A percentile compares a stretch with the other conserved stretches of the same genome.
Evolutionary conservation across 2,797 vertebrate species (phyloP).

Genomic region (Moxostoma hubbsi): DNA sequence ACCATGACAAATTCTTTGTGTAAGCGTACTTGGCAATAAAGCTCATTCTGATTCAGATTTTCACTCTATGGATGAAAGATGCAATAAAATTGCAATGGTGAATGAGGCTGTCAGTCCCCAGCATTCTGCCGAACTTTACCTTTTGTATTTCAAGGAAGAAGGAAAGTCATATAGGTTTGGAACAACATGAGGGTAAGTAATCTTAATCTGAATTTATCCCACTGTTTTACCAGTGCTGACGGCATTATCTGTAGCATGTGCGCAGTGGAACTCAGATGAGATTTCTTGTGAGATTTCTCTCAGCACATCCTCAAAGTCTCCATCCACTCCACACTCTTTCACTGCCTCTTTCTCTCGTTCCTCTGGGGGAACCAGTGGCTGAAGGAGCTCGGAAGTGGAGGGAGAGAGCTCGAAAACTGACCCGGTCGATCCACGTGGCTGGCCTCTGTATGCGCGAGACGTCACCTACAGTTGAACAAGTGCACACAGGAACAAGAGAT

Average conservation of each 20-base stretch:
- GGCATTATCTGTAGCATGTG: constrained; percentile 75
- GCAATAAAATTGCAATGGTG: no score
- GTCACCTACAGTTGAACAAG: constrained; percentile 60
- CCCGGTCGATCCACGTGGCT: constrained; percentile 74
- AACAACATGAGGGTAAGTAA: not conserved
- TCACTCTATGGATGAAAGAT: no score
- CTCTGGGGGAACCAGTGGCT: constrained; percentile 62
- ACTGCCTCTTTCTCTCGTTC: constrained; percentile 32
- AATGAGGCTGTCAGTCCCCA: no score
- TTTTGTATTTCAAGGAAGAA: not conserved
- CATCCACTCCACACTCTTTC: constrained; percentile 66
- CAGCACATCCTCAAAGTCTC: constrained; percentile 73
- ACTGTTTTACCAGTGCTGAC: constrained; percentile 65
- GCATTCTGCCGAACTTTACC: no score
- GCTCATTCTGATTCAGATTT: no score
- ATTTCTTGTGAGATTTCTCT: constrained; percentile 81
- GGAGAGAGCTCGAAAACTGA: constrained; percentile 84
- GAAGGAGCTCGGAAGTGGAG: constrained; percentile 77
- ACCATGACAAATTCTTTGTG: no score
- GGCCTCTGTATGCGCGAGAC: constrained; percentile 55
- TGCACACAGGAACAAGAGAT: not conserved
- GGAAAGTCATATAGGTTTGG: not conserved
- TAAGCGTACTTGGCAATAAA: no score
- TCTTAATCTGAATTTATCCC: no score
- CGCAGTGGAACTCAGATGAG: constrained; percentile 84